Evolutionary conservation across 2,113 vertebrate species (phyloP).

Genomic region (Thunnus thynnus): DNA sequence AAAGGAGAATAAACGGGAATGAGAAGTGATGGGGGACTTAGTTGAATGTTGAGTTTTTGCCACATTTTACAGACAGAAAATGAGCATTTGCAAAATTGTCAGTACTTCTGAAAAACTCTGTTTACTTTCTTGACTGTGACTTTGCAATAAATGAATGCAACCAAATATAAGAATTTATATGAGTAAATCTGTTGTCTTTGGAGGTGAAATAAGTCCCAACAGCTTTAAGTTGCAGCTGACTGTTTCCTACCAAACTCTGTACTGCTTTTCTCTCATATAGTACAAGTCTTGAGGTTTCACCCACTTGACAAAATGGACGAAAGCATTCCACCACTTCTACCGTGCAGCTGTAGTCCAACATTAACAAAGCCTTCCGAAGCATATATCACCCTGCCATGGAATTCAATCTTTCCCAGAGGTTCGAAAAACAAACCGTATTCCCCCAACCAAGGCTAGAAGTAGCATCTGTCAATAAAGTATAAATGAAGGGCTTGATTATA

Average conservation of each 20-base stretch:
- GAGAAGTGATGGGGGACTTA: constrained; percentile 19
- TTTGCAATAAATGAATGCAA: not conserved
- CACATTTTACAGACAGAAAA: not conserved
- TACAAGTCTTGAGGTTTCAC: constrained; percentile 40
- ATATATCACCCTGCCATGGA: constrained; percentile 73
- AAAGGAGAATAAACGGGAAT: constrained; percentile 38
- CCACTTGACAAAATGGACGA: constrained; percentile 55
- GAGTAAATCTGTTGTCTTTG: not conserved
- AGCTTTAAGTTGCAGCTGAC: constrained; percentile 7
- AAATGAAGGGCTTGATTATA: constrained; percentile 83
- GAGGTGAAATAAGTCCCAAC: not conserved
- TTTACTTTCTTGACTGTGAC: not conserved
- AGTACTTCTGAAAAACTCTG: not conserved
- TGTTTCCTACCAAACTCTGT: constrained; percentile 37
- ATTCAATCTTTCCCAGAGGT: constrained; percentile 78
- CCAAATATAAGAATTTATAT: not conserved
- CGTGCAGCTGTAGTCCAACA: constrained; percentile 73
- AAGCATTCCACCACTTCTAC: constrained; percentile 44
- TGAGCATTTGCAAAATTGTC: not conserved
- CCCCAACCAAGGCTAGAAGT: constrained; percentile 70
- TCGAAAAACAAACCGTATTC: constrained; percentile 75
- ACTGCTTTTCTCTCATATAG: constrained; percentile 25
- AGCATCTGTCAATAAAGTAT: constrained; percentile 86
- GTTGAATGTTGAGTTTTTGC: constrained; percentile 33
- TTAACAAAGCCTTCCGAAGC: constrained; percentile 73